Base-by-base conservation (phyloP, 2,888 invertebrate genomes). In the Graphium colonna region DNA sequence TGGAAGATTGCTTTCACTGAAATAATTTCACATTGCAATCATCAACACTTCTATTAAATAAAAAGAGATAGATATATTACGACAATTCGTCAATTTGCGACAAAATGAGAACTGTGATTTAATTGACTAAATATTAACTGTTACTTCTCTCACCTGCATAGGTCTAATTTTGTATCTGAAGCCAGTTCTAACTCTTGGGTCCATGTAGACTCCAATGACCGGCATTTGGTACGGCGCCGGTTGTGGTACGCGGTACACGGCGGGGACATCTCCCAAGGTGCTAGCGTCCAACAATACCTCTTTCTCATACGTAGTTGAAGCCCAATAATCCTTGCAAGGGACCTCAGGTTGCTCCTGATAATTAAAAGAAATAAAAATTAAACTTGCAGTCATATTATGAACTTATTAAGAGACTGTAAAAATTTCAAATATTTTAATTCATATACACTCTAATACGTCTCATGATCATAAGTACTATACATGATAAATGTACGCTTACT, bases 131-230 rank as follows among this genome's bases (percentile, higher is more conserved):
- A 16, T 53, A 44, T 44, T 41, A 46, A 70, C 64, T 69, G 69
- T 74, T 71, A 70, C 73, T 83, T 64, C 64, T 84, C 89, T 89
- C 73, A 90, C 90, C 78, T 92, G 91, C 75, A 94, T 88, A 1
- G 93, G 92, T 69, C 93, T 90, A 59, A 94, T 93, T 81, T 92
- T 91, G 90, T 95, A 95, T 75, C 92, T 90, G 88, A 94, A 95
- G 62, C 95, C 95, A 60, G 94, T 92, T 62, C 93, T 87, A 59
- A 95, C 92, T 52, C 93, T 87, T 52, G 91, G 91, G 81, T 95
- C 94, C 62, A 95, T 91, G 79, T 93, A 94, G 51, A 94, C 92
- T 48, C 95, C 95, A 69, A 93, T 90, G 48, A 92, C 93, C 0
- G 94, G 93, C 73, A 94, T 88, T 74, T 94, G 93, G 65, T 93